phyloP scores from a whole-genome alignment of 2,113 vertebrate genomes.

The Megaceryle maxima region DNA sequence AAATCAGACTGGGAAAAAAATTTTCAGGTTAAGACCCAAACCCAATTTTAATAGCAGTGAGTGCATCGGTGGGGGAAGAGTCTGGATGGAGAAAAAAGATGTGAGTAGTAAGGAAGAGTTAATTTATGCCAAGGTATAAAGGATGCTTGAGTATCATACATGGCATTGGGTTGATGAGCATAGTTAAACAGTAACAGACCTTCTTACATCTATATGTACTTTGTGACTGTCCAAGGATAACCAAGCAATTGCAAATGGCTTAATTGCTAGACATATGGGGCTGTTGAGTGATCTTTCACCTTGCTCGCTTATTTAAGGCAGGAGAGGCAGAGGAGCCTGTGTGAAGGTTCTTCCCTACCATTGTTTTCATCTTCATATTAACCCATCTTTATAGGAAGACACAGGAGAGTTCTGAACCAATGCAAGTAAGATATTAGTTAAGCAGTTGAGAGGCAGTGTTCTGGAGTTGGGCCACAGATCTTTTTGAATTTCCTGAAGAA shows the following conservation, averaged over 20 bases:
- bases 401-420: not conserved
- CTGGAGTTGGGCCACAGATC: not conserved
- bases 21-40: not conserved
- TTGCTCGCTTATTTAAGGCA: not conserved
- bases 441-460: rapidly evolving
- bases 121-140: not conserved
- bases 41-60: not conserved
- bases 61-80: not conserved
- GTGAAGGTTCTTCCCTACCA: not conserved
- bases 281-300: not conserved
- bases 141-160: not conserved
- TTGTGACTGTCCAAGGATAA: not conserved
- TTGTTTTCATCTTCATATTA: not conserved
- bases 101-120: not conserved
- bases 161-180: not conserved
- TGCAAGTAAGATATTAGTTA: not conserved
- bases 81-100: not conserved
- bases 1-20: not conserved
- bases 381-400: not conserved
- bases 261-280: not conserved
- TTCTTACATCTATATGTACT: not conserved
- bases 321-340: not conserved
- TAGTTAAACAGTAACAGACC: not conserved
- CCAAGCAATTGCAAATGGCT: not conserved
- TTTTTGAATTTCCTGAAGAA: not conserved